Percentiles rank a stretch among this genome's conserved stretches.
These are phyloP conservation scores for Chironomus riparius DNA, from an alignment of 2,888 invertebrate genomes.

Conservation along the genomic window DNA sequence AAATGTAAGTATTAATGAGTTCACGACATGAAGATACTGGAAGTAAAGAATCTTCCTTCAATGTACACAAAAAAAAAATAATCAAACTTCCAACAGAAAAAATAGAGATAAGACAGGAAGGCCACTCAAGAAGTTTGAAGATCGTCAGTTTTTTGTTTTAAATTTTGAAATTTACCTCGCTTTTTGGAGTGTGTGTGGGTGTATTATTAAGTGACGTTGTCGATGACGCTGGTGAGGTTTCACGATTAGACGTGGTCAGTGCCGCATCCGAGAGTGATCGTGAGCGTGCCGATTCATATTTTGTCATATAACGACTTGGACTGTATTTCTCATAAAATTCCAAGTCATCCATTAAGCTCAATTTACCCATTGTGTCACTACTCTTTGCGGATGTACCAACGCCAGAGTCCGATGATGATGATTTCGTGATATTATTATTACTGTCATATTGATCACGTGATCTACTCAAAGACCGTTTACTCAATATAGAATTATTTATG, in stretches of 20 bases:
- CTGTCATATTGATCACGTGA: conserved; percentile 41
- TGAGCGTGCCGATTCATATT: conserved; percentile 44
- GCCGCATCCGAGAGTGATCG: conserved; percentile 40
- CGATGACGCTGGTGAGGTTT: neutral
- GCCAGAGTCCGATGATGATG: conserved; percentile 36
- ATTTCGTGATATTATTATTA: conserved; percentile 36
- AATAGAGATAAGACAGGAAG: neutral
- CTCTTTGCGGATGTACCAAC: neutral
- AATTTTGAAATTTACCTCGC: conserved; percentile 1
- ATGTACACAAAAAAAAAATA: neutral
- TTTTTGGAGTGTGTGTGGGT: conserved; percentile 9
- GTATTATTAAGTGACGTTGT: neutral
- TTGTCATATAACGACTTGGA: conserved; percentile 62
- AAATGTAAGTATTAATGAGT: too few relatives aligned
- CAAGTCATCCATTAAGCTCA: conserved; percentile 51
- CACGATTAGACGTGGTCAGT: neutral
- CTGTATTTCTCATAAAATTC: conserved; percentile 69
- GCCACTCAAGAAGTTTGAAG: neutral
- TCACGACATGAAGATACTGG: too few relatives aligned
- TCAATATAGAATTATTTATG: neutral
- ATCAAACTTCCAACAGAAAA: neutral
- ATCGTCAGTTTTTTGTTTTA: too few relatives aligned
- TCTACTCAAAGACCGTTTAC: conserved; percentile 14
- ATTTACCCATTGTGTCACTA: conserved; percentile 36
- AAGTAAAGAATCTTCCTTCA: neutral